Conservation (phyloP, 2,888 invertebrate genomes). For the Mycogona germanica region DNA sequence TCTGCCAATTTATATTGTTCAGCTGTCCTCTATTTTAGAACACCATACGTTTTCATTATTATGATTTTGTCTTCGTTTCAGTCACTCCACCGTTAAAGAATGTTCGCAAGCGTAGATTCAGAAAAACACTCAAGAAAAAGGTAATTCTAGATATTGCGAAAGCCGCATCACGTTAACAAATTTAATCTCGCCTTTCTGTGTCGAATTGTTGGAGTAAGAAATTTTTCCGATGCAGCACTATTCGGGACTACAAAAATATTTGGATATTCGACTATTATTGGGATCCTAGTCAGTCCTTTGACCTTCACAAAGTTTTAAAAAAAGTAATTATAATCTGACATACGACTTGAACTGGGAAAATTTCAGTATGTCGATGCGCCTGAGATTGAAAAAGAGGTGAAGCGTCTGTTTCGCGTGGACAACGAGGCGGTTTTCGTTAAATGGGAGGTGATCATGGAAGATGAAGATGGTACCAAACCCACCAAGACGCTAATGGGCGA, state of each 20-base stretch:
- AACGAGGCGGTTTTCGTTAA: conserved; percentile 81
- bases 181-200: too few species aligned
- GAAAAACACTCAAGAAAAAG: conserved; percentile 93
- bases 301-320: too few species aligned
- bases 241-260: too few species aligned
- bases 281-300: background rate
- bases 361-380: conserved; percentile 76
- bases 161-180: too few species aligned
- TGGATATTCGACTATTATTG: background rate
- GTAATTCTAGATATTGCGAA: conserved; percentile 24
- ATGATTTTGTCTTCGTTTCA: too few species aligned
- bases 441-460: conserved; percentile 81
- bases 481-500: conserved; percentile 19
- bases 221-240: too few species aligned
- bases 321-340: background rate
- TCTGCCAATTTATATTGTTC: background rate
- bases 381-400: conserved; percentile 96
- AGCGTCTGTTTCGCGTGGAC: conserved; percentile 75
- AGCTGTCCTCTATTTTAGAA: background rate
- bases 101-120: conserved; percentile 77
- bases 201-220: too few species aligned
- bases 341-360: background rate
- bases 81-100: conserved; percentile 93
- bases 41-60: too few species aligned
- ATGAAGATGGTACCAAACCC: conserved; percentile 45